A percentile compares a stretch with the other conserved stretches of the same genome.
phyloP scores from a whole-genome alignment of 2,113 vertebrate species.

The Geothlypis trichas region DNA sequence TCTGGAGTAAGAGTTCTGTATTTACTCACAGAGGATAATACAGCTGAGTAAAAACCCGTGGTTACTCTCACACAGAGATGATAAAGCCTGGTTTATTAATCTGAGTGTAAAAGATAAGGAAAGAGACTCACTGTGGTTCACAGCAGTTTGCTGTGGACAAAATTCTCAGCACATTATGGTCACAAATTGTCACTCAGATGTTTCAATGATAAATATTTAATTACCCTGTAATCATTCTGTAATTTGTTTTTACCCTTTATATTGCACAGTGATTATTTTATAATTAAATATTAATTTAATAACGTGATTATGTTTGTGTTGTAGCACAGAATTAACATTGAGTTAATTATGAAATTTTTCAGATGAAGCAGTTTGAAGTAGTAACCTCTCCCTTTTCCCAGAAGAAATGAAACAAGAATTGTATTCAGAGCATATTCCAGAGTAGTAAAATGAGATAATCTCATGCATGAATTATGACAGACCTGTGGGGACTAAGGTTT shows the following conservation, averaged over 20 bases:
- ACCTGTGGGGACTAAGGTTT: background rate
- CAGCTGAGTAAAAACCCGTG: background rate
- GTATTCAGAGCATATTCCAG: background rate
- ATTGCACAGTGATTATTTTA: constrained; percentile 19
- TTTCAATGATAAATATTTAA: constrained; percentile 51
- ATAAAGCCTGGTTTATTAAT: background rate
- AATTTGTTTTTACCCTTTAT: constrained; percentile 36
- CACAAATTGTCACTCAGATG: constrained; percentile 33
- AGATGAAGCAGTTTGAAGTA: constrained; percentile 1
- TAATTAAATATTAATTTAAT: constrained; percentile 65
- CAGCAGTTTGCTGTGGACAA: background rate
- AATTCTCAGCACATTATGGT: background rate
- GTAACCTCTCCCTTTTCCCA: constrained; percentile 32
- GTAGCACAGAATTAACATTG: constrained; percentile 45
- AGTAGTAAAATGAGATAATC: background rate
- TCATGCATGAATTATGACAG: background rate
- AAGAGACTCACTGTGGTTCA: background rate
- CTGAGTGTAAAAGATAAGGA: background rate
- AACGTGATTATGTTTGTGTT: constrained; percentile 27
- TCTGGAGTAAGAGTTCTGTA: background rate
- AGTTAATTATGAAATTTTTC: constrained; percentile 52
- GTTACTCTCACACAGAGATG: background rate
- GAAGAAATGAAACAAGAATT: background rate
- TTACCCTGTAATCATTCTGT: constrained; percentile 3
- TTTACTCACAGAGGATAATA: background rate